Evolutionary conservation across 2,797 vertebrate species (phyloP).

Genomic region (Naso thynnoides): DNA sequence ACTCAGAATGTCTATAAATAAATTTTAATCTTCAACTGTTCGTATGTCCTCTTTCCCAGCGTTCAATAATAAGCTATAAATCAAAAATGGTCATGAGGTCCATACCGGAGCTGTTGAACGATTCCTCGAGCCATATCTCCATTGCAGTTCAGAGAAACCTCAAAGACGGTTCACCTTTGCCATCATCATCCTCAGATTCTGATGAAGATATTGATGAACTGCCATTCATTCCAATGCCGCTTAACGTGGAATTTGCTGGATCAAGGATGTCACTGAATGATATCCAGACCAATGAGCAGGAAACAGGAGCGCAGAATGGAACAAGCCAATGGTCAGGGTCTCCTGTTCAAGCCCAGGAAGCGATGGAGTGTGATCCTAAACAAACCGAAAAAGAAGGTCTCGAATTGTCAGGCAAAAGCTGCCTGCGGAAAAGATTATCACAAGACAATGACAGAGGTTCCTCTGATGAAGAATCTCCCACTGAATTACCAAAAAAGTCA

Average conservation of each 20-base stretch:
- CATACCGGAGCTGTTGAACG: constrained; percentile 93
- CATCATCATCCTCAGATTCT: constrained; percentile 96
- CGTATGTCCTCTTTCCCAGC: constrained; percentile 78
- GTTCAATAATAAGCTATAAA: constrained; percentile 97
- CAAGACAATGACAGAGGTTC: constrained; percentile 82
- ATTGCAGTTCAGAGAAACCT: constrained; percentile 92
- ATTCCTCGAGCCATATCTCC: constrained; percentile 92
- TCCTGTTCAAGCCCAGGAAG: constrained; percentile 68
- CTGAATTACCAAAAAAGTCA: constrained; percentile 77
- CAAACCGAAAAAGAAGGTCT: constrained; percentile 68
- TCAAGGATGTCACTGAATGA: constrained; percentile 94
- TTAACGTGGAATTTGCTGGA: constrained; percentile 93
- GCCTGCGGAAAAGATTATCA: constrained; percentile 78
- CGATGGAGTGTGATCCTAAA: constrained; percentile 71
- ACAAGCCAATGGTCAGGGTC: constrained; percentile 58
- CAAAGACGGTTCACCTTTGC: constrained; percentile 88
- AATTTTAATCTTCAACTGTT: neutral
- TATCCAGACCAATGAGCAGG: constrained; percentile 90
- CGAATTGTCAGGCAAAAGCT: constrained; percentile 74
- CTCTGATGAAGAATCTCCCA: constrained; percentile 86
- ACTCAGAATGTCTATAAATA: neutral
- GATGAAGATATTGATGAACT: constrained; percentile 95
- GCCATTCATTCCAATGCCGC: constrained; percentile 94
- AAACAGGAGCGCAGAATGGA: constrained; percentile 78
- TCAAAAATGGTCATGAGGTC: constrained; percentile 98